Conservation (phyloP, 1,140 invertebrate genomes). For the Brachionus calyciflorus region DNA sequence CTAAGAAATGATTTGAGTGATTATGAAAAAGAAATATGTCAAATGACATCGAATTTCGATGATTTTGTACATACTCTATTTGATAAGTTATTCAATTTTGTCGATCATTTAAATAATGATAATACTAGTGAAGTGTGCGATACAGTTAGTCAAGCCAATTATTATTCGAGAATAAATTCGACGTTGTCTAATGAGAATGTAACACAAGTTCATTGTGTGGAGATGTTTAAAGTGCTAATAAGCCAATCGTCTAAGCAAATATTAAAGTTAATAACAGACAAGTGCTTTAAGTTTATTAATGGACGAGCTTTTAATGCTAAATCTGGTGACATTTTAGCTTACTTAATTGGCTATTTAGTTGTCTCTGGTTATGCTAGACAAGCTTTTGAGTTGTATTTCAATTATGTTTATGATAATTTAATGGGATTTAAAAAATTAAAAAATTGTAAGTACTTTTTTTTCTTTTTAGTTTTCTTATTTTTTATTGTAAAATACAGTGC, state of each 20-base stretch:
- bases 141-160: not conserved
- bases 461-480: conserved; percentile 5
- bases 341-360: not conserved
- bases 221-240: conserved; percentile 29
- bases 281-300: not conserved
- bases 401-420: conserved; percentile 1
- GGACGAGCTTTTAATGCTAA: conserved; percentile 21
- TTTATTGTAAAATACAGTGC: not conserved
- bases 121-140: not conserved
- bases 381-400: conserved; percentile 2
- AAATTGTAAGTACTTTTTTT: conserved; percentile 48
- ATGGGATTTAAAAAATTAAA: not conserved
- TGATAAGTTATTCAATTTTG: not conserved
- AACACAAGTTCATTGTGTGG: conserved; percentile 1
- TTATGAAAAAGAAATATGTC: conserved; percentile 72
- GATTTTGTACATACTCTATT: conserved; percentile 82
- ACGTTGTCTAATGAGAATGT: conserved; percentile 23
- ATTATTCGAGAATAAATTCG: not conserved
- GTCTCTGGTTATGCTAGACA: not conserved
- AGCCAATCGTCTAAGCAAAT: conserved; percentile 18
- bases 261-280: not conserved
- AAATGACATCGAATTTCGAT: conserved; percentile 77
- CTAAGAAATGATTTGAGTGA: conserved; percentile 71
- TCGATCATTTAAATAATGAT: conserved; percentile 21
- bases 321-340: conserved; percentile 30